Conservation (phyloP, 2,113 vertebrate species). For the Girardinichthys multiradiatus region DNA sequence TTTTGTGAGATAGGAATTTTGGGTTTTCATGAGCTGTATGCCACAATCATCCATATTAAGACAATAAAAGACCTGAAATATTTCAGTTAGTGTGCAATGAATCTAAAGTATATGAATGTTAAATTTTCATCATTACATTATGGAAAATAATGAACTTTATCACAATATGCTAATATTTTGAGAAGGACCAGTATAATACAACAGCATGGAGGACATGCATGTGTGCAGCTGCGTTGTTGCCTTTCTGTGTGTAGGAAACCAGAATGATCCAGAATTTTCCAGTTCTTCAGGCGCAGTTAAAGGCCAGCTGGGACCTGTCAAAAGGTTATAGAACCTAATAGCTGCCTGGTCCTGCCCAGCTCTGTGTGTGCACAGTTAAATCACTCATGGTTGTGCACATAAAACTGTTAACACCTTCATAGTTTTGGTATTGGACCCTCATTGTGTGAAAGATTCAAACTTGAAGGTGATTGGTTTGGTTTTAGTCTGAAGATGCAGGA, state of each 20-base stretch:
- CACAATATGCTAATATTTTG: too few species aligned
- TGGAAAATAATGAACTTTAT: too few species aligned
- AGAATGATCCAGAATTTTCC: conserved; percentile 11
- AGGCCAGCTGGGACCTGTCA: conserved; percentile 68
- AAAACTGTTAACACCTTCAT: conserved; percentile 1
- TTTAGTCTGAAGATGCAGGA: neutral
- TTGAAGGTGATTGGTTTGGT: neutral
- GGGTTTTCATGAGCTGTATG: too few species aligned
- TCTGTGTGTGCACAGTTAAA: conserved; percentile 11
- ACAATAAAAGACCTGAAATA: too few species aligned
- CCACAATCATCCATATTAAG: too few species aligned
- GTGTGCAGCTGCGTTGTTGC: neutral
- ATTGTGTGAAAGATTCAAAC: neutral
- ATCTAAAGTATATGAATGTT: too few species aligned
- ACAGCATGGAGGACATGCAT: too few species aligned
- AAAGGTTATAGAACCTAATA: conserved; percentile 69
- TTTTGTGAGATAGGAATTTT: too few species aligned
- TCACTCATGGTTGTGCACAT: neutral
- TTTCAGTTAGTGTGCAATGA: too few species aligned
- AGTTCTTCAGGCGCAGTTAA: conserved; percentile 34
- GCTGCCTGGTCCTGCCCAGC: conserved; percentile 22
- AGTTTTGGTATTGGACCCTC: neutral
- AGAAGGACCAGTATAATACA: too few species aligned
- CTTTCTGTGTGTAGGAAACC: neutral
- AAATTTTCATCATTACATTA: too few species aligned